Base-by-base conservation (phyloP, 2,113 vertebrate species). In the Dipodomys stephensi region DNA sequence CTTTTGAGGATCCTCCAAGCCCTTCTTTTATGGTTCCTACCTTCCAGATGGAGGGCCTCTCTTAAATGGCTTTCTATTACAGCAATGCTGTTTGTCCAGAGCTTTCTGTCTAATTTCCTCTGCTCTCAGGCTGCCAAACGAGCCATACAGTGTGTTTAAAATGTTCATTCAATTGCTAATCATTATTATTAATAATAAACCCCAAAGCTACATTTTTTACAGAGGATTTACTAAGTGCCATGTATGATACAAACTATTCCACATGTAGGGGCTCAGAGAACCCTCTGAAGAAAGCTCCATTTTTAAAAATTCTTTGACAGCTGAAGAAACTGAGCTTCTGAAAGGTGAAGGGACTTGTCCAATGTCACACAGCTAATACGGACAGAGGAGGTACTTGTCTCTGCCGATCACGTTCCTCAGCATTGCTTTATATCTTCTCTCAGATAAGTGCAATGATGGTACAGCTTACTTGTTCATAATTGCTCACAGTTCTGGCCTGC, bases 301-400 rank as follows among this genome's bases (percentile, higher is more conserved):
- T 90, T 78, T 79, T n/a, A 57, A 60, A 39, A 32, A 28, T 35
- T 79, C 23, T 89, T 46, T 88, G 49, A 72, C 73, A 90, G 68
- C 28, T 49, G 8, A 93, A 87, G 82, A 53, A 80, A 15, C 23
- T 73, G 57, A 73, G 60, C 32, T 35, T 35, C 71, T 74, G 12
- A 84, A 4, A 87, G 4, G 69, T 84, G 80, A 87, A 62, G 49
- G 19, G 62, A 82, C 22, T 76, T 80, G 30, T 15, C 64, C 25
- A 85, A 72, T 44, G 78, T 82, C 65, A 53, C 49, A 65, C 39
- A 88, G 27, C 39, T 86, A 28, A 83, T 57, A 83, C 18, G 46
- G 81, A n/a, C 30, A 87, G 62, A 91, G 67, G 4, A 28, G 65
- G 4, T n/a, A 6, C 49, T 73, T 44, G 16, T 73, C 30, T 84